phyloP scores from a whole-genome alignment of 2,113 vertebrate species.

The Cryptomyrus ogoouensis region DNA sequence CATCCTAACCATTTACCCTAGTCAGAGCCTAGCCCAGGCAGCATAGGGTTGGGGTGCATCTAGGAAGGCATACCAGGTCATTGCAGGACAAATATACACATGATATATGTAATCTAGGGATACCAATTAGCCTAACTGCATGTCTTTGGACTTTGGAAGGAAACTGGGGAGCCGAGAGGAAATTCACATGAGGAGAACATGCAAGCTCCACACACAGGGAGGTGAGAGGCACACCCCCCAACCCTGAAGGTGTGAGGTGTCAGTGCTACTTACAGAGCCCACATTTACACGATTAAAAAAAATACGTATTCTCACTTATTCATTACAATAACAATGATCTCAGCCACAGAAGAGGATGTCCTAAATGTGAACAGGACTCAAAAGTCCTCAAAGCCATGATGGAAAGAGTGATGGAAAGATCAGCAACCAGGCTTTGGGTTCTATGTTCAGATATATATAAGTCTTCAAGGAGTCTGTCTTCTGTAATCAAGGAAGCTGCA shows the following conservation, averaged over 20 bases:
- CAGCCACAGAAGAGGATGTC: neutral
- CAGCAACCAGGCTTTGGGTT: neutral
- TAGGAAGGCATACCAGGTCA: neutral
- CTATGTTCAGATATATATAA: neutral
- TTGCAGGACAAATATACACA: neutral
- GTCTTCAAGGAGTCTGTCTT: neutral
- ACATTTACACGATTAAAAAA: neutral
- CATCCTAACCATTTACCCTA: neutral
- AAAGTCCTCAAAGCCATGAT: neutral
- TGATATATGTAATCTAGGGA: neutral
- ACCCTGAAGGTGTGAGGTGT: neutral
- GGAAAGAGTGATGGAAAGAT: neutral
- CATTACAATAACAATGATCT: neutral
- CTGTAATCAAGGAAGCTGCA: neutral
- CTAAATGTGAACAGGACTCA: neutral
- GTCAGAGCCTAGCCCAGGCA: neutral
- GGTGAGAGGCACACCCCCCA: neutral
- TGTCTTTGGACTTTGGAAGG: neutral
- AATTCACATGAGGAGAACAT: neutral
- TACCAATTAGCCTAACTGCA: neutral
- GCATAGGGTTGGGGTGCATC: neutral
- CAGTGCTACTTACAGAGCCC: neutral
- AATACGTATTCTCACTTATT: neutral
- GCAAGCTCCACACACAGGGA: neutral
- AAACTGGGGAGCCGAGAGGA: neutral